These are phyloP conservation scores for Hydractinia symbiolongicarpus DNA, from an alignment of 30 jellyfish, hydroid and myxozoan genomes.

Conservation along the genomic window DNA sequence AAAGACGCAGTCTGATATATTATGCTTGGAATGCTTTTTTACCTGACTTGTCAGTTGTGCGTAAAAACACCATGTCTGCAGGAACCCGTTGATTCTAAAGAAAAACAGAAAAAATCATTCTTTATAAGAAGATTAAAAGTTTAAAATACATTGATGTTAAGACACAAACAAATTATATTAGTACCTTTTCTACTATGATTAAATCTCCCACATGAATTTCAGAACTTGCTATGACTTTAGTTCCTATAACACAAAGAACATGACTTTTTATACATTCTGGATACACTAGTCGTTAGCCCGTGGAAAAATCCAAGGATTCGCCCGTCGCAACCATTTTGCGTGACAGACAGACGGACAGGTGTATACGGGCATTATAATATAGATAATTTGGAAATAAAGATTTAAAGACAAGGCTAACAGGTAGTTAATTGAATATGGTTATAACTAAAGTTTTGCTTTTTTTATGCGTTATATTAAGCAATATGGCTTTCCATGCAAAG, in stretches of 20 bases:
- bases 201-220: conserved; percentile 73
- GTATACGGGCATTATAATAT: too few relatives aligned
- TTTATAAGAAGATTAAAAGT: background rate
- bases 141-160: background rate
- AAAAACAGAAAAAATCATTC: background rate
- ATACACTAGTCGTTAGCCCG: too few relatives aligned
- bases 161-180: background rate
- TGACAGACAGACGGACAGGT: too few relatives aligned
- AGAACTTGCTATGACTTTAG: conserved; percentile 71
- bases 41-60: conserved; percentile 97
- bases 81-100: conserved; percentile 92
- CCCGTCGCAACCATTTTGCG: too few relatives aligned
- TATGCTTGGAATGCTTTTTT: background rate
- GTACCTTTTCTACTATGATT: conserved; percentile 77
- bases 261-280: background rate
- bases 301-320: too few relatives aligned
- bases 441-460: too few relatives aligned
- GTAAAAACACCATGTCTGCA: conserved; percentile 87
- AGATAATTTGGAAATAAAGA: background rate
- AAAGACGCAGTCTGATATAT: background rate
- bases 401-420: background rate
- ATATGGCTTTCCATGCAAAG: too few relatives aligned
- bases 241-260: conserved; percentile 43
- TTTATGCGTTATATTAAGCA: too few relatives aligned
- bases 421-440: too few relatives aligned